phyloP scores from a whole-genome alignment of 1,140 invertebrate genomes.

The Copidosoma floridanum region DNA sequence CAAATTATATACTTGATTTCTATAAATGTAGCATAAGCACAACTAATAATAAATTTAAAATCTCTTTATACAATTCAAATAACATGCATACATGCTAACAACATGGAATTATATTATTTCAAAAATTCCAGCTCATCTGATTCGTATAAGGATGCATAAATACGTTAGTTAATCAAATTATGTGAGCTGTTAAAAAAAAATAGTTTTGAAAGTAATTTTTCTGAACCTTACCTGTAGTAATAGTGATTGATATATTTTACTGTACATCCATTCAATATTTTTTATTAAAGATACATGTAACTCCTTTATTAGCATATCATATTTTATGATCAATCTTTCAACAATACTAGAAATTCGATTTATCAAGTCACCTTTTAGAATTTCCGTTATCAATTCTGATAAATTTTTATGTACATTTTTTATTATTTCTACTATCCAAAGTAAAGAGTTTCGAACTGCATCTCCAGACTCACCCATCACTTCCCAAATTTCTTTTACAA shows the following conservation, averaged over 20 bases:
- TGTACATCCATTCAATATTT: slow-evolving; percentile 72
- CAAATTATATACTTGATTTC: too few species aligned
- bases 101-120: too few species aligned
- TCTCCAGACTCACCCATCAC: slow-evolving; percentile 79
- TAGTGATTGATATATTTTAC: slow-evolving; percentile 61
- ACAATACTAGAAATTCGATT: slow-evolving; percentile 66
- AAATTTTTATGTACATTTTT: slow-evolving; percentile 70
- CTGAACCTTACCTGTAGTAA: slow-evolving; percentile 55
- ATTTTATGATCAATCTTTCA: slow-evolving; percentile 69
- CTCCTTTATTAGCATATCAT: slow-evolving; percentile 75
- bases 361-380: slow-evolving; percentile 72
- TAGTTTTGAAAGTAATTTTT: background rate
- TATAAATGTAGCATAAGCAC: too few species aligned
- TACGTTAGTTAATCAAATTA: background rate
- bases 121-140: too few species aligned
- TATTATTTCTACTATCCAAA: slow-evolving; percentile 72
- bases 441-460: slow-evolving; percentile 70
- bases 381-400: slow-evolving; percentile 64
- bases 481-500: slow-evolving; percentile 77
- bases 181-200: background rate
- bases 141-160: background rate
- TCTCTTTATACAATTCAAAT: background rate
- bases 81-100: too few species aligned
- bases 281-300: slow-evolving; percentile 74
- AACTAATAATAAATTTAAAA: background rate